Evolutionary conservation across 1,140 invertebrate species (phyloP).

Genomic region (Elymnias hypermnestra): DNA sequence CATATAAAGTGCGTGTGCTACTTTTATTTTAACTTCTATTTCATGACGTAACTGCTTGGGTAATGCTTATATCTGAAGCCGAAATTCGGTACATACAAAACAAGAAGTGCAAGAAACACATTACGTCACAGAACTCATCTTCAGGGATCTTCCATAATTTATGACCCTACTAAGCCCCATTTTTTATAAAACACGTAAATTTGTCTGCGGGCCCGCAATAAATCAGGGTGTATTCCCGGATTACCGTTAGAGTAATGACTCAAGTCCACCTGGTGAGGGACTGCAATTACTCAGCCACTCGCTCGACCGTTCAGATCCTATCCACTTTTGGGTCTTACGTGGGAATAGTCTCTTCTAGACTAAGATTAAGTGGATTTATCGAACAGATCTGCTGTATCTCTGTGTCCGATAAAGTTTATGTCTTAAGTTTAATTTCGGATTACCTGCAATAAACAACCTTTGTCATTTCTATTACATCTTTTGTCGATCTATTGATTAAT

Average conservation of each 20-base stretch:
- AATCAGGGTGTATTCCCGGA: conserved; percentile 70
- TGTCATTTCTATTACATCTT: too few species aligned
- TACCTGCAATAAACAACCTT: too few species aligned
- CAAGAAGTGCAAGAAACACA: conserved; percentile 26
- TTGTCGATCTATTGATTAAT: too few species aligned
- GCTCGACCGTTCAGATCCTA: conserved; percentile 41
- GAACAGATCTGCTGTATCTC: not conserved
- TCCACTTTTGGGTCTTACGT: conserved; percentile 30
- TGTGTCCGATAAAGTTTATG: too few species aligned
- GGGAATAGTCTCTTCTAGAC: conserved; percentile 19
- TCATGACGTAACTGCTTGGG: too few species aligned
- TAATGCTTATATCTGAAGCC: too few species aligned
- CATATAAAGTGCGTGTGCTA: too few species aligned
- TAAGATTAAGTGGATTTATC: conserved; percentile 2
- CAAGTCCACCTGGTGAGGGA: conserved; percentile 68
- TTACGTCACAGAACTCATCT: conserved; percentile 31
- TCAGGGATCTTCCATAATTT: conserved; percentile 62
- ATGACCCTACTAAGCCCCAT: conserved; percentile 61
- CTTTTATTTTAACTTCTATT: too few species aligned
- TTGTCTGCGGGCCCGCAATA: conserved; percentile 56
- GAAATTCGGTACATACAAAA: too few species aligned
- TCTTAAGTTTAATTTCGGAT: too few species aligned
- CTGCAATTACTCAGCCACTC: conserved; percentile 66
- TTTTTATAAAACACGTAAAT: conserved; percentile 72
- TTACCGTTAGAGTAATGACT: conserved; percentile 72